Evolutionary conservation across 2,113 vertebrate species (phyloP).

Genomic region (Gobius niger): DNA sequence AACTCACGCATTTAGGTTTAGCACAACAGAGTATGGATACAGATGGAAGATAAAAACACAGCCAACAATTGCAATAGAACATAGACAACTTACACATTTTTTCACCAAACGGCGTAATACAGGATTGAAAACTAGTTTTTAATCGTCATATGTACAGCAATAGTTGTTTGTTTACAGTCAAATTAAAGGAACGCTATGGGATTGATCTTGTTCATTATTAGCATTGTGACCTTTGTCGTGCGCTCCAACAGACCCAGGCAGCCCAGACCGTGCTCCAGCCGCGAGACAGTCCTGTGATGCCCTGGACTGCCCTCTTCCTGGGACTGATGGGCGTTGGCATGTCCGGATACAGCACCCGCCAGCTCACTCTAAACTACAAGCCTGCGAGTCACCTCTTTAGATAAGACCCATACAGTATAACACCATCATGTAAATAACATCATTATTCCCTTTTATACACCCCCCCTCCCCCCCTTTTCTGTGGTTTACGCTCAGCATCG

Average conservation of each 20-base stretch:
- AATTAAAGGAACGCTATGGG: neutral
- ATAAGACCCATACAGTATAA: slow-evolving; percentile 43
- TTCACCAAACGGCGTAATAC: too few species aligned
- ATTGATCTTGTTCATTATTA: neutral
- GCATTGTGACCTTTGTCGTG: slow-evolving; percentile 21
- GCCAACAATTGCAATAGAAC: neutral
- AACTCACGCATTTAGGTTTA: too few species aligned
- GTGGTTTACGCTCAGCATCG: slow-evolving; percentile 36
- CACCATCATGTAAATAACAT: neutral
- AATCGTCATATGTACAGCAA: too few species aligned
- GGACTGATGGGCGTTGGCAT: slow-evolving; percentile 80
- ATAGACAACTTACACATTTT: neutral
- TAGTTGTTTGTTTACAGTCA: too few species aligned
- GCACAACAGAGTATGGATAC: too few species aligned
- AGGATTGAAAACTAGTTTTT: too few species aligned
- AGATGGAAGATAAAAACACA: neutral
- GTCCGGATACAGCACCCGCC: slow-evolving; percentile 83
- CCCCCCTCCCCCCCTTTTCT: slow-evolving; percentile 2
- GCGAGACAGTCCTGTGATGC: slow-evolving; percentile 67
- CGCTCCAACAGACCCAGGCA: slow-evolving; percentile 78
- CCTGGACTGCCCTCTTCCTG: slow-evolving; percentile 75
- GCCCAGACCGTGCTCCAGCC: slow-evolving; percentile 70
- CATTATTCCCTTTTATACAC: slow-evolving; percentile 20
- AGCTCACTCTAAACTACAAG: slow-evolving; percentile 78
- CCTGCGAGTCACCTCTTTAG: slow-evolving; percentile 66